A percentile compares a stretch with the other conserved stretches of the same genome.
phyloP scores from a whole-genome alignment of 2,888 invertebrate genomes.

The Quadroppia sp. region DNA sequence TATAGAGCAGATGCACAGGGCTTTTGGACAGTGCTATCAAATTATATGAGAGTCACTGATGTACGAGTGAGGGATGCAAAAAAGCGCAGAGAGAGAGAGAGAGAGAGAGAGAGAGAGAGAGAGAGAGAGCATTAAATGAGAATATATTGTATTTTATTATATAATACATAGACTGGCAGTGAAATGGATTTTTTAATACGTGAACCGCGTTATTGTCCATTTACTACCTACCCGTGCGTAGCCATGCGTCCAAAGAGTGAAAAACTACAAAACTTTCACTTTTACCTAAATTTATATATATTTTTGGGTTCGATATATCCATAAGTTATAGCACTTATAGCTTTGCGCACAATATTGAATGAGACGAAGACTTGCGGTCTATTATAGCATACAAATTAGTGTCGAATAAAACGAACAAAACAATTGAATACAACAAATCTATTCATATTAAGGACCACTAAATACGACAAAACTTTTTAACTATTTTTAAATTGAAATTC shows the following conservation, averaged over 20 bases:
- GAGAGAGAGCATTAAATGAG: slow-evolving; percentile 26
- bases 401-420: background rate
- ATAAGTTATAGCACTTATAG: background rate
- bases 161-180: slow-evolving; percentile 11
- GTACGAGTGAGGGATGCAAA: background rate
- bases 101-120: slow-evolving; percentile 28
- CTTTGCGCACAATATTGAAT: background rate
- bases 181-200: slow-evolving; percentile 15
- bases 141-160: background rate
- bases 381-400: background rate
- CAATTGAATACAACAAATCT: background rate
- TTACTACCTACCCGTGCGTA: slow-evolving; percentile 13
- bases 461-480: no score
- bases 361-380: background rate
- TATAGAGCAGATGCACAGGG: slow-evolving; percentile 21
- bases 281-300: background rate
- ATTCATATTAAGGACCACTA: no score
- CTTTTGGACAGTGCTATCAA: slow-evolving; percentile 14
- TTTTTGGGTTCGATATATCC: background rate
- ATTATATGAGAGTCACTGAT: background rate
- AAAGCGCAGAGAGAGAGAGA: slow-evolving; percentile 23
- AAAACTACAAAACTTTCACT: slow-evolving; percentile 7
- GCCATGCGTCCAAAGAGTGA: background rate
- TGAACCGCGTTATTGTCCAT: slow-evolving; percentile 8
- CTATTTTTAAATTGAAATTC: background rate